A percentile compares a stretch with the other conserved stretches of the same genome.
Conservation (phyloP, 2,113 vertebrate species). For the Oryzias celebensis region DNA sequence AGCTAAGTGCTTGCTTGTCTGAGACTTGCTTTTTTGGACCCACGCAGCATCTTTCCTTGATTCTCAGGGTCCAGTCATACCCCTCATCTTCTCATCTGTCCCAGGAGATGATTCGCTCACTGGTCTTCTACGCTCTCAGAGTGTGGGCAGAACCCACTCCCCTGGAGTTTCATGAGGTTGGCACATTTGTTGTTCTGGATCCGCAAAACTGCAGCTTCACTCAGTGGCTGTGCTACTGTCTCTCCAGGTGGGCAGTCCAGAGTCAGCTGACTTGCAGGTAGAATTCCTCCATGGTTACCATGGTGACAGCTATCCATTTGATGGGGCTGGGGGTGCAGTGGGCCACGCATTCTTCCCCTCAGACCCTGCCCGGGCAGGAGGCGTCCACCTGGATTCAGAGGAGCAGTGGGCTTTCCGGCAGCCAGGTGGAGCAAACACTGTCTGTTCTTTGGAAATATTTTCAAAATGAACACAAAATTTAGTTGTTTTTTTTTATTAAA, state of each 20-base stretch:
- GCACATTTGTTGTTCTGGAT: background rate
- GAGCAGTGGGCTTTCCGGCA: slow-evolving; percentile 75
- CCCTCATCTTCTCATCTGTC: slow-evolving; percentile 63
- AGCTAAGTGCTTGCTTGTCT: too few species aligned
- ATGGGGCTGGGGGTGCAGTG: slow-evolving; percentile 71
- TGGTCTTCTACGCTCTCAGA: slow-evolving; percentile 76
- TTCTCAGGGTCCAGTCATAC: slow-evolving; percentile 65
- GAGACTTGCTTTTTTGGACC: too few species aligned
- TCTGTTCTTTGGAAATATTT: background rate
- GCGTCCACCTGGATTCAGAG: slow-evolving; percentile 70
- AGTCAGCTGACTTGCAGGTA: slow-evolving; percentile 60
- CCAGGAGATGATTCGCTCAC: slow-evolving; percentile 69
- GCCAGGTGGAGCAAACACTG: slow-evolving; percentile 47
- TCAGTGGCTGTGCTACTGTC: background rate
- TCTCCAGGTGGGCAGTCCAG: slow-evolving; percentile 61
- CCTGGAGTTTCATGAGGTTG: slow-evolving; percentile 71
- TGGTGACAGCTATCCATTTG: slow-evolving; percentile 69
- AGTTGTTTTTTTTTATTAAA: too few species aligned
- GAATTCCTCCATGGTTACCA: slow-evolving; percentile 71
- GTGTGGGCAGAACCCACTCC: slow-evolving; percentile 68
- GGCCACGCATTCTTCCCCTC: slow-evolving; percentile 74
- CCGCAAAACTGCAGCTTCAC: background rate
- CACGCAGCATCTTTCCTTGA: background rate
- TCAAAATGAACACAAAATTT: background rate
- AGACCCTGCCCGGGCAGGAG: slow-evolving; percentile 65